phyloP scores from a whole-genome alignment of 2,888 invertebrate genomes.

The Cephus spinipes region DNA sequence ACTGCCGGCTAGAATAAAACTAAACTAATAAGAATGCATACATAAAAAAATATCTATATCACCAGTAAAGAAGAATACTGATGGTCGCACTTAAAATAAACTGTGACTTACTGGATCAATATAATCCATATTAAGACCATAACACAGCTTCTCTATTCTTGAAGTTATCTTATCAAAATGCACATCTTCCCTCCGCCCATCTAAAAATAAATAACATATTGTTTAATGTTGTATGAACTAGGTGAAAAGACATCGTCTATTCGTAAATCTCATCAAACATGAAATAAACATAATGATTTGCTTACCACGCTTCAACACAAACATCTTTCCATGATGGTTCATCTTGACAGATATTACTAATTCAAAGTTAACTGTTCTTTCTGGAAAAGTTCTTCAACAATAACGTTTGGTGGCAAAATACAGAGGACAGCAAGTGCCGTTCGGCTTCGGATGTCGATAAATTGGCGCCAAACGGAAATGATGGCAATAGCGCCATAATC shows the following conservation, averaged over 20 bases:
- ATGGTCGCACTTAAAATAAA: not conserved
- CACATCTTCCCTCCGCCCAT: constrained; percentile 90
- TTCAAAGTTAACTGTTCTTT: constrained; percentile 1
- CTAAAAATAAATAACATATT: constrained; percentile 66
- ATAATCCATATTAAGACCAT: constrained; percentile 95
- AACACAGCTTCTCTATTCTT: constrained; percentile 93
- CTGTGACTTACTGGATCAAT: constrained; percentile 88
- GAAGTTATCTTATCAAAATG: constrained; percentile 99
- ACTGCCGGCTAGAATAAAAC: constrained; percentile 75
- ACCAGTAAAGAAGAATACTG: not conserved
- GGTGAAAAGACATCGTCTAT: constrained; percentile 7
- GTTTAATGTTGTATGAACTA: constrained; percentile 12
- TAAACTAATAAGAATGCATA: not conserved
- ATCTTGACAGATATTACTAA: constrained; percentile 28
- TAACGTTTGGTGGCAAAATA: not conserved
- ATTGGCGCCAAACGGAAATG: constrained; percentile 46
- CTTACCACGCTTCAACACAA: constrained; percentile 68
- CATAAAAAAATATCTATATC: not conserved
- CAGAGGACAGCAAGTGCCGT: not conserved
- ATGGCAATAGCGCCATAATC: too few relatives aligned
- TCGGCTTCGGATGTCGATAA: not conserved
- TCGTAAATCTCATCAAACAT: constrained; percentile 4
- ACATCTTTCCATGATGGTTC: constrained; percentile 61
- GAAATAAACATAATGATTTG: constrained; percentile 9
- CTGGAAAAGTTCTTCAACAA: constrained; percentile 4